Base-by-base conservation (phyloP, 2,797 vertebrate genomes). In the Danio jaintianensis region DNA sequence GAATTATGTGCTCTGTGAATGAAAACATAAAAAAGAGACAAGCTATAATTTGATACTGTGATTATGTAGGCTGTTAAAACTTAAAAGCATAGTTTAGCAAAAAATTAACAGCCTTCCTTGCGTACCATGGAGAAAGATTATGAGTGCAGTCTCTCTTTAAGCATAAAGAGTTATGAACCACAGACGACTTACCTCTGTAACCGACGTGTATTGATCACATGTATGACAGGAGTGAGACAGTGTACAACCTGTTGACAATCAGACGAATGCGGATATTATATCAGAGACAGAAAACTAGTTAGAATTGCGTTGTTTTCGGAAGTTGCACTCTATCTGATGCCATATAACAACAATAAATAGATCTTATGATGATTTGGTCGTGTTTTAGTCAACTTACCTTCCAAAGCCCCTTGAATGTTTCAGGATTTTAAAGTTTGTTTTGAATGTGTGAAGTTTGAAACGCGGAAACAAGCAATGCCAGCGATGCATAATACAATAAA, bases 221-320 rank as follows among this genome's bases (percentile, higher is more conserved):
- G 62, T 45, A 55, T 7, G 20, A 42, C 42, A 36, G 10, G 7
- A 56, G 12, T 38, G 52, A 7, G 45, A 36, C 12, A 6, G 29
- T 59, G 16, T 48, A 38, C 63, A 77, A 67, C 22, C 52, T 67
- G 75, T 77, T 68, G 52, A 67, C 63, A 59, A 45, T 16, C 22
- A 47, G 52, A 77, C 75, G 75, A 67, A 67, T 59, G 42, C 75
- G 75, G 75, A 78, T 68, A 40, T 68, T 10, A 45, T 38, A 47
- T 4, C 10, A 43, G 7, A 43, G 12, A 45, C 50, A 15, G 7
- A 68, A 64, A 67, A 68, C 11, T 15, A 58, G 15, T 47, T 38
- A 45, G 2, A 45, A 45, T 10, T 43, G 29, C 29, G 1, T 42
- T 50, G 43, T 50, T 13, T 62, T 40, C 4, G 20, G 10, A 20